phyloP scores from a whole-genome alignment of 1,140 invertebrate species.

The Mya arenaria region DNA sequence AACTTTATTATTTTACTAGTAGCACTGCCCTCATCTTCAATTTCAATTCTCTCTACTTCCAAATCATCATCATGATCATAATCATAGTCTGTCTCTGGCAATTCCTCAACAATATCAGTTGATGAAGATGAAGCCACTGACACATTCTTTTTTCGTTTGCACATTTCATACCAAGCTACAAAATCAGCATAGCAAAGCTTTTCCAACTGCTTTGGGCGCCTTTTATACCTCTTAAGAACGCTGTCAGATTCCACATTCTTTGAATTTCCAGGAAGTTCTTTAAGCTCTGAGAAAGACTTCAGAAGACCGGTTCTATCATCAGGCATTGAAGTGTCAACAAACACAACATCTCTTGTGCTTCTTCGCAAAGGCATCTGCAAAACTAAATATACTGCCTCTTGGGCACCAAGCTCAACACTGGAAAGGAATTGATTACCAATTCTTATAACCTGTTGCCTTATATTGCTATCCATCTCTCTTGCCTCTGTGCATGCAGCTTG shows the following conservation, averaged over 20 bases:
- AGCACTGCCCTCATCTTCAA: neutral
- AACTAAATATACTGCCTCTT: constrained; percentile 57
- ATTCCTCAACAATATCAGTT: constrained; percentile 28
- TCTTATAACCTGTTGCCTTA: constrained; percentile 46
- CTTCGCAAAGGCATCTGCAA: constrained; percentile 63
- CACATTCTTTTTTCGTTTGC: neutral
- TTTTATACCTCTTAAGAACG: constrained; percentile 32
- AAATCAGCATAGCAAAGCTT: constrained; percentile 45
- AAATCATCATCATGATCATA: constrained; percentile 27
- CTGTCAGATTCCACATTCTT: constrained; percentile 17
- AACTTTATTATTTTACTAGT: constrained; percentile 16
- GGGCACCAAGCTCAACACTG: constrained; percentile 47
- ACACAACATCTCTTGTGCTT: constrained; percentile 51
- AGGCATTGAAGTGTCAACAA: constrained; percentile 58
- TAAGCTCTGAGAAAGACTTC: constrained; percentile 11
- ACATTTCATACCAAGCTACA: constrained; percentile 31
- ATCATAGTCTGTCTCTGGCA: constrained; percentile 43
- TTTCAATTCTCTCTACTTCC: neutral
- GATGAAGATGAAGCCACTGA: neutral
- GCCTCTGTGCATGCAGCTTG: constrained; percentile 55
- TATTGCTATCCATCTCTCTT: constrained; percentile 27
- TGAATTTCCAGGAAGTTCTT: constrained; percentile 22
- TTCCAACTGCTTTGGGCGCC: constrained; percentile 29
- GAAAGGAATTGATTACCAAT: constrained; percentile 35
- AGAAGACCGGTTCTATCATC: constrained; percentile 46